Evolutionary conservation across 1,140 invertebrate species (phyloP).

Genomic region (Lethrus apterus): DNA sequence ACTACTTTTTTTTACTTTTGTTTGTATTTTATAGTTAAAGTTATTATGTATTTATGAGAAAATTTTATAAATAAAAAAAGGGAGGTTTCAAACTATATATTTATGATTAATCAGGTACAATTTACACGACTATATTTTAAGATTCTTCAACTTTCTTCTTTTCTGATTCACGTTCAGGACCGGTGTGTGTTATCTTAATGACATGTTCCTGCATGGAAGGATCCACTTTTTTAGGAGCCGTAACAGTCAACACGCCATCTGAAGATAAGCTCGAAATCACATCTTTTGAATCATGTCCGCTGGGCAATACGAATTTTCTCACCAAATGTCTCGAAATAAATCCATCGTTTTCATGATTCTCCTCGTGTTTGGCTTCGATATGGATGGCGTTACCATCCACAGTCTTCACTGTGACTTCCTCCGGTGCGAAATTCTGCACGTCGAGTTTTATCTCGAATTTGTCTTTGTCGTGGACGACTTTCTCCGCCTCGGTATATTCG

Average conservation of each 20-base stretch:
- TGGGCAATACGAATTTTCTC: constrained; percentile 56
- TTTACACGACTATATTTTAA: too few species aligned
- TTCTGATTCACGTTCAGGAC: constrained; percentile 19
- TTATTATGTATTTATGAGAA: too few species aligned
- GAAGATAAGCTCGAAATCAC: constrained; percentile 52
- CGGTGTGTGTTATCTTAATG: constrained; percentile 40
- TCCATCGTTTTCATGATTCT: constrained; percentile 54
- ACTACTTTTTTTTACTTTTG: too few species aligned
- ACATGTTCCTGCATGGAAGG: constrained; percentile 39
- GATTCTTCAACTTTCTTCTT: too few species aligned
- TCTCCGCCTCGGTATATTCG: constrained; percentile 17
- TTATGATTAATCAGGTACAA: too few species aligned
- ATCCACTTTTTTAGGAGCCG: constrained; percentile 44
- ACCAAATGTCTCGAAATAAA: constrained; percentile 55
- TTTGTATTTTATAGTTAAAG: too few species aligned
- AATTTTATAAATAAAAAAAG: too few species aligned
- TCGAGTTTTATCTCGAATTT: constrained; percentile 56
- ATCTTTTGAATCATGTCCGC: constrained; percentile 51
- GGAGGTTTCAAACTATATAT: too few species aligned
- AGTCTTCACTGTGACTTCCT: constrained; percentile 61
- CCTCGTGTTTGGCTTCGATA: constrained; percentile 59
- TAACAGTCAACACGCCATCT: constrained; percentile 58
- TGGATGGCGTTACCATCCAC: constrained; percentile 48
- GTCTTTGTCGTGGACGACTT: constrained; percentile 41
- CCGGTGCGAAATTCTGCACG: constrained; percentile 65